Evolutionary conservation across 2,888 invertebrate species (phyloP), one percentile per base, ranked within the genome.

Genomic region (Cheilosia soror): DNA sequence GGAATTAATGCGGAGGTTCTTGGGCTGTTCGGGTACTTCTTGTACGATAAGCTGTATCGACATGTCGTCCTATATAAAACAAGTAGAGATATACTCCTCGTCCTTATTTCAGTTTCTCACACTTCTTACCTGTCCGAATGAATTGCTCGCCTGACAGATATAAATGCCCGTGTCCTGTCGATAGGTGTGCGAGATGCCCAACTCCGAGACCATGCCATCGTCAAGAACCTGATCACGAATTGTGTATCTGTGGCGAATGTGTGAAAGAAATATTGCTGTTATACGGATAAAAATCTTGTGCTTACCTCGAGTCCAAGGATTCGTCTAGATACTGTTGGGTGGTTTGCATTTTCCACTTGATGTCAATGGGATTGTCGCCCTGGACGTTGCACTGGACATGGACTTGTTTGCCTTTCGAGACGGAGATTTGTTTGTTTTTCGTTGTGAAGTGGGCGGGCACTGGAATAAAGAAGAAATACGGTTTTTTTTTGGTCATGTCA

Each of bases 11-110:
- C 96, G 94, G 87, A 98, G 95, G 90, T 97, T 97, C 90, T 96
- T 95, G 4, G 98, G 98, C 91, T 96, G 95, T 92, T 98, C 98
- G 0, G 98, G 98, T 51, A 96, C 96, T 94, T 98, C 96, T 93
- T 98, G 97, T 33, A 98, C 97, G 66, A 97, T 96, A 82, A 98
- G 94, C 90, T 97, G 96, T 91, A 98, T 96, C 68, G 96, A 95
- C 95, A 97, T 96, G 92, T 97, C 96, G 89, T 98, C 98, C 93
- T 86, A 37, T 11, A 37, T 11, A 90, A 63, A 73, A 62, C 68
- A 47, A 7, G 44, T 20, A 49, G 0, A 13, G 11, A 9, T 13
- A 47, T 2, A 29, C 31, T 7, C 4, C 4, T 49, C 9, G 6
- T 15, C 25, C 25, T 37, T 11, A 25, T 60, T 31, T 53, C 51